Percentiles rank a stretch among this genome's conserved stretches.
These are phyloP conservation scores for Trissolcus brochymenae DNA, from an alignment of 2,888 invertebrate genomes.

Conservation along the genomic window DNA sequence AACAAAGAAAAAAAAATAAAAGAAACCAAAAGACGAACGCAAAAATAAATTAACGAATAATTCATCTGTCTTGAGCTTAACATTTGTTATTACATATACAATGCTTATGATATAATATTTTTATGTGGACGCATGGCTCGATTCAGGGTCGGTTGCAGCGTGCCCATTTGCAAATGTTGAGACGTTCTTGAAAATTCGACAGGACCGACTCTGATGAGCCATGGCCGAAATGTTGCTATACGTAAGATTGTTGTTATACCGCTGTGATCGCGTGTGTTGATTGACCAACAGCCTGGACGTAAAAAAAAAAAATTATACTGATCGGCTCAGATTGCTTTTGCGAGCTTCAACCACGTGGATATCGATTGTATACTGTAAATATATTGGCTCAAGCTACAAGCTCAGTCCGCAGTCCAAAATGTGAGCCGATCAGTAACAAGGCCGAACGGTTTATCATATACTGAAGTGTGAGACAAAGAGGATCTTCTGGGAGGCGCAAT, in stretches of 20 bases:
- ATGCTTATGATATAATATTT: constrained; percentile 76
- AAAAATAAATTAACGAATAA: constrained; percentile 56
- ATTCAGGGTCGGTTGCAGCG: constrained; percentile 65
- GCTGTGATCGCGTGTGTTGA: constrained; percentile 71
- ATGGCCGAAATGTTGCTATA: constrained; percentile 75
- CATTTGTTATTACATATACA: constrained; percentile 73
- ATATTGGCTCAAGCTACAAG: constrained; percentile 16
- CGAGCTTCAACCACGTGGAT: constrained; percentile 1
- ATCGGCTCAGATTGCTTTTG: constrained; percentile 40
- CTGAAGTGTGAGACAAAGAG: constrained; percentile 59
- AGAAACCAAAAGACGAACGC: constrained; percentile 38
- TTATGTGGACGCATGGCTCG: constrained; percentile 73
- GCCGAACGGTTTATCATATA: constrained; percentile 64
- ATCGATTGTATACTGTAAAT: constrained; percentile 35
- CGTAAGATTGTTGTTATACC: constrained; percentile 75
- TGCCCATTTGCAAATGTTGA: constrained; percentile 8
- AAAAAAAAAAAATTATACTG: constrained; percentile 30
- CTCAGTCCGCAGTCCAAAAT: background rate
- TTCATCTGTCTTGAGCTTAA: constrained; percentile 74
- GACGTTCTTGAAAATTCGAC: constrained; percentile 31
- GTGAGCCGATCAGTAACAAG: constrained; percentile 61
- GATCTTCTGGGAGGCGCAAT: constrained; percentile 66
- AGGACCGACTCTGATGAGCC: constrained; percentile 69
- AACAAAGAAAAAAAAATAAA: constrained; percentile 22
- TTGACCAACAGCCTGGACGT: constrained; percentile 49